phyloP scores from a whole-genome alignment of 2,113 vertebrate genomes.

The Cavia aperea region DNA sequence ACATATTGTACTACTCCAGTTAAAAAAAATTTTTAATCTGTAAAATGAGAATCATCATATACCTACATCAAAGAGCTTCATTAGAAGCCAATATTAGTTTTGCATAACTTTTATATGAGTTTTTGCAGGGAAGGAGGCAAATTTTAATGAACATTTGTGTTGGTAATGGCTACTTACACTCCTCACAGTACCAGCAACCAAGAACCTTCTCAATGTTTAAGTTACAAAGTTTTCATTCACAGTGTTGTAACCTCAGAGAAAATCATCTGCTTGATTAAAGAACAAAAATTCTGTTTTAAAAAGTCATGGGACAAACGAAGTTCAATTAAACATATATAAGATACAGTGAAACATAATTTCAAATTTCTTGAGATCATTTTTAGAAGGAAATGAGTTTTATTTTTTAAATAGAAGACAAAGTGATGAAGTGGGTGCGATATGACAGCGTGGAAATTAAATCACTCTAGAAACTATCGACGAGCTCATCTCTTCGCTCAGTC shows the following conservation, averaged over 20 bases:
- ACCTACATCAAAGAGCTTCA: neutral
- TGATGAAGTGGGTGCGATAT: neutral
- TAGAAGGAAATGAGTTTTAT: neutral
- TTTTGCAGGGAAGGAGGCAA: conserved; percentile 22
- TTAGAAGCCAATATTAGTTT: neutral
- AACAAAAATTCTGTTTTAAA: neutral
- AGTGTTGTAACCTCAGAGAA: neutral
- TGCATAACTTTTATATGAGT: neutral
- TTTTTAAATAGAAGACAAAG: neutral
- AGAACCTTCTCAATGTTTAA: conserved; percentile 24
- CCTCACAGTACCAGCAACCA: neutral
- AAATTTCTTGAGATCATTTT: neutral
- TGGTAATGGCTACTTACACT: neutral
- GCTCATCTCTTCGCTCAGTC: neutral
- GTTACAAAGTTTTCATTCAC: neutral
- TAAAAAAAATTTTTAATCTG: neutral
- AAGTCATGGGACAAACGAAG: neutral
- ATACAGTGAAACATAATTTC: neutral
- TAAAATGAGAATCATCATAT: neutral
- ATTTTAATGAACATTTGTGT: neutral
- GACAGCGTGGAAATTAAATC: neutral
- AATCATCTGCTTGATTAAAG: conserved; percentile 15
- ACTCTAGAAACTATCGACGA: neutral
- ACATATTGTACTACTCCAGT: neutral
- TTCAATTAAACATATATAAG: neutral